phyloP scores from a whole-genome alignment of 2,113 vertebrate species.

The Erythrocercus mccallii region DNA sequence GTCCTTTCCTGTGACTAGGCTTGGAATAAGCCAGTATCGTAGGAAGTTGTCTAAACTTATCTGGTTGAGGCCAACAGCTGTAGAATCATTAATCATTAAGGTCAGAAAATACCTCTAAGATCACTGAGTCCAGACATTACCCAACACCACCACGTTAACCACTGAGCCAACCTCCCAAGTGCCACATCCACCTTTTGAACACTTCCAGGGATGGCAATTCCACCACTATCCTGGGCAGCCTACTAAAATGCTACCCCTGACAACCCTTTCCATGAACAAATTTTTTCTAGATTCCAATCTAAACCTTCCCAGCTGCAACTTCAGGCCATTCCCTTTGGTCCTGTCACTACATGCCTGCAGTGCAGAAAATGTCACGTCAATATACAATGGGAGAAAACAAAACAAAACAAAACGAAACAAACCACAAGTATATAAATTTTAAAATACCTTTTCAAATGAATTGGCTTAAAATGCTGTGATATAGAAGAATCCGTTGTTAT shows the following conservation, averaged over 20 bases:
- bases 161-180: neutral
- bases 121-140: neutral
- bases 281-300: neutral
- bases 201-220: neutral
- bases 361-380: neutral
- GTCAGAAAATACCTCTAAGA: neutral
- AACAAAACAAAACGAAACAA: neutral
- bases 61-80: neutral
- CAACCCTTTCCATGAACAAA: neutral
- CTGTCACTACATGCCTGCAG: neutral
- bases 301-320: neutral
- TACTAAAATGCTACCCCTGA: neutral
- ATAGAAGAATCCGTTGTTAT: neutral
- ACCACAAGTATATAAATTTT: neutral
- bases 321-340: neutral
- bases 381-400: neutral
- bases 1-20: neutral
- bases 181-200: neutral
- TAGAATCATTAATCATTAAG: neutral
- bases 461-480: neutral
- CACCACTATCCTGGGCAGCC: neutral
- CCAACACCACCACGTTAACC: accelerated
- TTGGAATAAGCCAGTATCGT: neutral
- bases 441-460: neutral
- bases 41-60: neutral